Conservation (phyloP, 2,797 vertebrate species). For the Hippopotamyrus pictus region DNA sequence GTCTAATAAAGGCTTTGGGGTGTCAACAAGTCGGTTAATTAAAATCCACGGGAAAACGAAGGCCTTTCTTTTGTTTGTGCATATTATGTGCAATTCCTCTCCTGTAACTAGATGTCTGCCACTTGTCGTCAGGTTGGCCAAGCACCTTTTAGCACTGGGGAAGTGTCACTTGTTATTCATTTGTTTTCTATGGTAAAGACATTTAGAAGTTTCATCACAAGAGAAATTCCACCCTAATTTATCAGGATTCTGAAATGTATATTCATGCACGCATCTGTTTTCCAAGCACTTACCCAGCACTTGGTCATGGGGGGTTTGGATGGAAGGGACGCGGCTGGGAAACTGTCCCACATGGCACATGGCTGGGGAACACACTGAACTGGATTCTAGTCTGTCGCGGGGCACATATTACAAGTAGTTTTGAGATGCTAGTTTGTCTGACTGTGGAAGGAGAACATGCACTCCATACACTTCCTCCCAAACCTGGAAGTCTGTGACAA, state of each 20-base stretch:
- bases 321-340: background rate
- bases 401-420: background rate
- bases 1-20: background rate
- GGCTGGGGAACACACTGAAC: background rate
- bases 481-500: background rate
- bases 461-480: background rate
- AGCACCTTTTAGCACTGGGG: background rate
- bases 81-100: background rate
- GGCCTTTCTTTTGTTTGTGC: background rate
- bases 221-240: background rate
- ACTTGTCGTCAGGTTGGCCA: background rate
- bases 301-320: background rate
- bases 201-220: background rate
- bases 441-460: background rate
- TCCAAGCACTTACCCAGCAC: background rate
- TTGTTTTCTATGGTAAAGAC: background rate
- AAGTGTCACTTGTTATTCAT: background rate
- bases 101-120: background rate
- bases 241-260: background rate
- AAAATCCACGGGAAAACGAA: background rate
- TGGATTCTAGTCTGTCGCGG: background rate
- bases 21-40: background rate
- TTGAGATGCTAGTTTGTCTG: background rate
- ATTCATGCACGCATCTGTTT: background rate
- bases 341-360: background rate